These are phyloP conservation scores for Carposina sasakii DNA, from an alignment of 1,140 invertebrate genomes.

Conservation along the genomic window DNA sequence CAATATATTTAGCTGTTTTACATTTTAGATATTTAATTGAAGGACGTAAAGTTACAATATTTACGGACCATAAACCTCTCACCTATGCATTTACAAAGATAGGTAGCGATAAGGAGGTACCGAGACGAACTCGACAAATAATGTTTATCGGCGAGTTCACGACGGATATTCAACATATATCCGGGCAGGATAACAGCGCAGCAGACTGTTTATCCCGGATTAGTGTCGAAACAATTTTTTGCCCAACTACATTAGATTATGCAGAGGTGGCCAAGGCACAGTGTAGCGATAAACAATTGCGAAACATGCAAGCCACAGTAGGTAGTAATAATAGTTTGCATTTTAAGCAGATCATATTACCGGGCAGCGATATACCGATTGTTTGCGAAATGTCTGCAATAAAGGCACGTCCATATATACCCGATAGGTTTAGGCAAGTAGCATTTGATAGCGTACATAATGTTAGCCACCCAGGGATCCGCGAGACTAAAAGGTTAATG, in stretches of 20 bases:
- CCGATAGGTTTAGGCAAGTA: not conserved
- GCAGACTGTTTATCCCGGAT: not conserved
- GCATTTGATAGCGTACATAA: not conserved
- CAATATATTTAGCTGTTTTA: slow-evolving; percentile 30
- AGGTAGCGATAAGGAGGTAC: slow-evolving; percentile 11
- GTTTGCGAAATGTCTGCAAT: not conserved
- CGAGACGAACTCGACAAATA: slow-evolving; percentile 22
- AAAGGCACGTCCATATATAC: not conserved
- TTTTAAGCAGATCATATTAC: not conserved
- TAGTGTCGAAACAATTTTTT: not conserved
- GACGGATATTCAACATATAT: not conserved
- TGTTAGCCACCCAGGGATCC: not conserved
- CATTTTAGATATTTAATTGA: slow-evolving; percentile 24
- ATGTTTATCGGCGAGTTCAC: not conserved
- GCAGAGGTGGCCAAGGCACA: not conserved
- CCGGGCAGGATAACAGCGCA: not conserved
- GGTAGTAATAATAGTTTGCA: not conserved
- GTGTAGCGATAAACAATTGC: not conserved
- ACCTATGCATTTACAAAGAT: not conserved
- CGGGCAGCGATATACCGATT: not conserved
- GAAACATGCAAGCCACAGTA: not conserved
- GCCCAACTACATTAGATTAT: not conserved
- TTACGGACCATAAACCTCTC: slow-evolving; percentile 78
- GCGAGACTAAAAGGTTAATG: not conserved
- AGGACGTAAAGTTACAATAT: slow-evolving; percentile 59